Evolutionary conservation across 2,888 invertebrate genomes (phyloP), one percentile per base, ranked within the genome.

Genomic region (Ditula angustiorana): DNA sequence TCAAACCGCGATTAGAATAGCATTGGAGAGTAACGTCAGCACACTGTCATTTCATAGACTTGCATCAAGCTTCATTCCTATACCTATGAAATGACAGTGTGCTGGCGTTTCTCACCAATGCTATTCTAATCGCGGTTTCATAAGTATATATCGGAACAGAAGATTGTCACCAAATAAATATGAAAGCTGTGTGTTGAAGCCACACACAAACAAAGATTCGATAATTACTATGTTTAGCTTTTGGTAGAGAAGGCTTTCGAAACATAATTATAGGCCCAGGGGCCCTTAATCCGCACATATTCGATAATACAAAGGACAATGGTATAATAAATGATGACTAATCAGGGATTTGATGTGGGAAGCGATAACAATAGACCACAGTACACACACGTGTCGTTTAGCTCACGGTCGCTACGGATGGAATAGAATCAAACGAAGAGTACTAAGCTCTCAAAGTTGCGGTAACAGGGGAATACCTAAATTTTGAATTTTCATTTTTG

Each of bases 281-380:
- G 63, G 21, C 44, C 52, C 58, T 59, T 24, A 24, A 41, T 24
- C 46, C 26, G 46, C 50, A 37, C 16, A 37, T 35, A 53, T 52
- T 52, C 50, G 59, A 59, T 64, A 37, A 23, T 11, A 53, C 46
- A 64, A 52, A 64, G 64, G 53, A 64, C 58, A 64, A 64, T 64
- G 58, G 64, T 47, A 64, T 46, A 64, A 64, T 64, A 64, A 59
- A 64, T 66, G 53, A 59, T 57, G 61, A 52, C 56, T 60, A 46
- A 60, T 66, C 41, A 62, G 19, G 47, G 68, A 61, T 69, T 64
- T n/a, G n/a, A 68, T 67, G 72, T 71, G 69, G 68, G 70, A 68
- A 63, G 60, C 56, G 58, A 71, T 59, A 68, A 71, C 68, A 69
- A 68, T 65, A 56, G 56, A 62, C 16, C n/a, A n/a, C n/a, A n/a